Conservation (phyloP, 2,797 vertebrate genomes). For the Prionace glauca region DNA sequence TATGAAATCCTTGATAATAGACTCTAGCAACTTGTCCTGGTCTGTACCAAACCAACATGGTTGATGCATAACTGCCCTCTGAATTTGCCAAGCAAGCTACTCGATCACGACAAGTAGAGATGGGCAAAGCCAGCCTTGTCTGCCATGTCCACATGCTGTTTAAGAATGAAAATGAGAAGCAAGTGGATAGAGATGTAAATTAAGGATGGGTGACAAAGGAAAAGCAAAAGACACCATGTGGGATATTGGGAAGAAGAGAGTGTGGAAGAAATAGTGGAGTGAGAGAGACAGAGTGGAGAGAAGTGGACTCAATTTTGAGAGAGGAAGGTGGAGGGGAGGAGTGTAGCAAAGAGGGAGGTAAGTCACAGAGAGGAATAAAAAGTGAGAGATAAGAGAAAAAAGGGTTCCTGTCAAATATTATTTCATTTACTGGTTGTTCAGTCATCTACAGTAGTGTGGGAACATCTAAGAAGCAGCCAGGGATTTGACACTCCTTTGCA, state of each 20-base stretch:
- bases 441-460: neutral
- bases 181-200: too few relatives aligned
- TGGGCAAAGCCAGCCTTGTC: too few relatives aligned
- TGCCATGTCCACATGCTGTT: too few relatives aligned
- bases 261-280: neutral
- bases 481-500: constrained; percentile 16
- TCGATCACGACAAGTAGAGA: too few relatives aligned
- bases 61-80: too few relatives aligned
- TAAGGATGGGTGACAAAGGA: neutral
- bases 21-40: too few relatives aligned
- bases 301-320: neutral
- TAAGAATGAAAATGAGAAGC: too few relatives aligned
- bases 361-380: neutral
- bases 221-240: neutral
- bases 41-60: too few relatives aligned
- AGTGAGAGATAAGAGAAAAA: neutral
- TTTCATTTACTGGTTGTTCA: constrained; percentile 9
- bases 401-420: neutral
- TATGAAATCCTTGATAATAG: too few relatives aligned
- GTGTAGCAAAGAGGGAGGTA: neutral
- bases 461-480: constrained; percentile 27
- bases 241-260: neutral
- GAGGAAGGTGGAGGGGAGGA: neutral
- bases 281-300: neutral
- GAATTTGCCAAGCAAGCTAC: too few relatives aligned